These are phyloP conservation scores for Dipodomys ordii DNA, from an alignment of 2,113 vertebrate genomes.

Conservation along the genomic window DNA sequence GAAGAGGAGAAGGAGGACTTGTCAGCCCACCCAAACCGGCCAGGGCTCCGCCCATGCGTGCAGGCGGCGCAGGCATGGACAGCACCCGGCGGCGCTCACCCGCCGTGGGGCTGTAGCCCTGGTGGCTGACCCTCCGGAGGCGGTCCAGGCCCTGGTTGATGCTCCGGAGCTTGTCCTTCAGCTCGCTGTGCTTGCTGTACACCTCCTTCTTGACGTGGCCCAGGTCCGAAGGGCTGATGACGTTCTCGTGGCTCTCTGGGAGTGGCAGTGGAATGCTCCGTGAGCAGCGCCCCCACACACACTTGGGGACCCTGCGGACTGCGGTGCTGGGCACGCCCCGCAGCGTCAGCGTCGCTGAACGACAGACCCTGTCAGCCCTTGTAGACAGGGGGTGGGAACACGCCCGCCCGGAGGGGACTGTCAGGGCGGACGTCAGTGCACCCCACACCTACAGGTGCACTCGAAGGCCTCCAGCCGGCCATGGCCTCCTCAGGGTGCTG, in stretches of 20 bases:
- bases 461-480: background rate
- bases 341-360: no score
- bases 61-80: background rate
- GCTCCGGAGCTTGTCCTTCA: slow-evolving; percentile 93
- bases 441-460: no score
- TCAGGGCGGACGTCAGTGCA: no score
- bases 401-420: no score
- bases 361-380: no score
- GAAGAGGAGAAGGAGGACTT: no score
- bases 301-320: no score
- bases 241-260: slow-evolving; percentile 93
- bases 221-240: slow-evolving; percentile 90
- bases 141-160: slow-evolving; percentile 95
- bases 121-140: slow-evolving; percentile 93
- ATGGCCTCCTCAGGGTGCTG: background rate
- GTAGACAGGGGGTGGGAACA: no score
- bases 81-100: slow-evolving; percentile 83
- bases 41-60: background rate
- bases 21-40: no score
- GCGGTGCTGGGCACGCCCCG: no score
- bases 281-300: background rate
- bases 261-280: rapidly evolving
- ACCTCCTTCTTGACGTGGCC: slow-evolving; percentile 87
- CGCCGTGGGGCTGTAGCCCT: slow-evolving; percentile 91
- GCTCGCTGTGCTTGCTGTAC: slow-evolving; percentile 92